These are phyloP conservation scores for Ramphastos sulfuratus DNA, from an alignment of 2,113 vertebrate species.

Conservation along the genomic window DNA sequence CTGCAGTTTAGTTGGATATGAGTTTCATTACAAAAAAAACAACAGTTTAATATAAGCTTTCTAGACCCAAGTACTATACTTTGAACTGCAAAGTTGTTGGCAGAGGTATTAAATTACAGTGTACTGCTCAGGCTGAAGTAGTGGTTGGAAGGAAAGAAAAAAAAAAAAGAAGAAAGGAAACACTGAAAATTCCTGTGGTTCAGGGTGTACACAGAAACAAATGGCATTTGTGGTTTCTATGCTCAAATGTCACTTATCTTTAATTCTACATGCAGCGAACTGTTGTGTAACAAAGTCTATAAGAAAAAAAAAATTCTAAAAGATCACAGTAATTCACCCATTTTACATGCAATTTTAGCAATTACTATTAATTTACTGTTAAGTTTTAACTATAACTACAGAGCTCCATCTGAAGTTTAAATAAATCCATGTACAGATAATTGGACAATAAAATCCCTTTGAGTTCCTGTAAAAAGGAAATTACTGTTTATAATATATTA, in stretches of 20 bases:
- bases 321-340: not conserved
- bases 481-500: not conserved
- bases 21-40: conserved; percentile 5
- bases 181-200: conserved; percentile 75
- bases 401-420: not conserved
- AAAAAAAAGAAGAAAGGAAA: conserved; percentile 44
- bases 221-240: conserved; percentile 60
- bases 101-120: conserved; percentile 56
- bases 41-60: not conserved
- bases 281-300: not conserved
- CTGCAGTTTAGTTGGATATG: not conserved
- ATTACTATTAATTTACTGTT: not conserved
- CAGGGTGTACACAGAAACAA: conserved; percentile 69
- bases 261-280: conserved; percentile 1
- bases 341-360: not conserved
- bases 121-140: conserved; percentile 19
- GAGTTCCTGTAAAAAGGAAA: not conserved
- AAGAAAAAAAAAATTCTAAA: not conserved
- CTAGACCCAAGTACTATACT: conserved; percentile 49
- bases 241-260: conserved; percentile 48
- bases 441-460: not conserved
- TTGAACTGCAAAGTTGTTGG: conserved; percentile 54
- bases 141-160: not conserved
- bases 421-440: not conserved
- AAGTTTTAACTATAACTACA: not conserved